Conservation (phyloP, 1,140 invertebrate genomes). For the Ridgeia piscesae region DNA sequence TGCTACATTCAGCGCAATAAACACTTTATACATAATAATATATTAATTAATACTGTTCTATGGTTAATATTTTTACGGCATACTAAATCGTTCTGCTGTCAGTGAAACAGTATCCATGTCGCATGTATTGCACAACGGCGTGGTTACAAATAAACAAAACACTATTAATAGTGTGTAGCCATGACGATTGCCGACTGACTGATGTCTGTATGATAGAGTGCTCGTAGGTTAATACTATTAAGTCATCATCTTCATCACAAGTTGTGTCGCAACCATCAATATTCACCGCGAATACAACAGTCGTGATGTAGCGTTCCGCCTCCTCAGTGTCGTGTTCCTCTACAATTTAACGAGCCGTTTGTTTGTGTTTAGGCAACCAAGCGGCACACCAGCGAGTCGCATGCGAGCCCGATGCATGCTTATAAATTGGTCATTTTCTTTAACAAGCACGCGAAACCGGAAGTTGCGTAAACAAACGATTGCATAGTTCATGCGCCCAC, state of each 20-base stretch:
- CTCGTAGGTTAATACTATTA: background rate
- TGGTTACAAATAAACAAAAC: background rate
- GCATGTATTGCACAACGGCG: background rate
- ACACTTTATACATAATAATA: background rate
- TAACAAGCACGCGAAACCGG: background rate
- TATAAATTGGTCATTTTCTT: background rate
- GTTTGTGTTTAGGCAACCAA: background rate
- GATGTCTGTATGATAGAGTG: background rate
- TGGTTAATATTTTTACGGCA: no score
- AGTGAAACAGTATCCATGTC: background rate
- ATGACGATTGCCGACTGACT: background rate
- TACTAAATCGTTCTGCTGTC: no score
- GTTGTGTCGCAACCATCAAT: background rate
- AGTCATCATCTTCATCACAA: background rate
- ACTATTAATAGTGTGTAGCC: background rate
- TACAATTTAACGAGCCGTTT: background rate
- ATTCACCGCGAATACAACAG: background rate
- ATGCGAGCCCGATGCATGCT: background rate
- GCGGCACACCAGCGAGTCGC: background rate
- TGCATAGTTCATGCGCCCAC: background rate
- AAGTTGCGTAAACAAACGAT: background rate
- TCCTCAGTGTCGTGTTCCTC: background rate
- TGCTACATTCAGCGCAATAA: background rate
- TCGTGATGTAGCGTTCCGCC: background rate
- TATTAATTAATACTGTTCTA: no score